Base-by-base conservation (phyloP, 2,797 vertebrate genomes). In the Arctocebus calabarensis region DNA sequence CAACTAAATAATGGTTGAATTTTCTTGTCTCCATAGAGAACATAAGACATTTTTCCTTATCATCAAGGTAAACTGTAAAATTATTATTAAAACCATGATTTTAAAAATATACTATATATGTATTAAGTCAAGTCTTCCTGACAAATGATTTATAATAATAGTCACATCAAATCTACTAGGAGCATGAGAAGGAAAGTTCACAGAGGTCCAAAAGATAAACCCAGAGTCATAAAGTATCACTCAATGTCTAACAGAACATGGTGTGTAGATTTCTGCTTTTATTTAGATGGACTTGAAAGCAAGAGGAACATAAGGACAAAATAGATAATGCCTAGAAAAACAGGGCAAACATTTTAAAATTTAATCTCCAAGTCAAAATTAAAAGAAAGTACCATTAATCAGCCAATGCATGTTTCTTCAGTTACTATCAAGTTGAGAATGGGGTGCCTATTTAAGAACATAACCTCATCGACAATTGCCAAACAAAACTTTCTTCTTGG, bases 131-230 rank as follows among this genome's bases (percentile, higher is more conserved):
- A 84, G 48, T 86, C 64, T 82, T 94, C 81, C 55, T 77, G 55
- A 94, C 57, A 91, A 94, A 16, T 29, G 29, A 90, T 90, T 92
- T 95, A 40, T 48, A 73, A 93, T 32, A 94, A 92, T 70, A 88
- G 81, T 43, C 83, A 92, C 23, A 79, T 97, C 74, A 85, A 87
- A 82, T 55, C 79, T 78, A 82, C 73, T 52, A 81, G 84, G 32
- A 94, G 40, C 32, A 94, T 82, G 95, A 74, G 61, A 73, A 95
- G 29, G 22, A 29, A 88, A 73, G 82, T 88, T 89, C 52, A 78
- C 55, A 88, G 85, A 88, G n/a, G 32, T 79, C 27, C 66, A 66
- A 86, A 88, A 66, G 12, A 70, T 90, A 86, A 83, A 77, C 7
- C 43, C 22, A 34, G 22, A 11, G 73, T 16, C 61, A 45, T 32